These are phyloP conservation scores for Trididemnum nubilum DNA, from an alignment of 23 tunicate genomes.

Conservation along the genomic window DNA sequence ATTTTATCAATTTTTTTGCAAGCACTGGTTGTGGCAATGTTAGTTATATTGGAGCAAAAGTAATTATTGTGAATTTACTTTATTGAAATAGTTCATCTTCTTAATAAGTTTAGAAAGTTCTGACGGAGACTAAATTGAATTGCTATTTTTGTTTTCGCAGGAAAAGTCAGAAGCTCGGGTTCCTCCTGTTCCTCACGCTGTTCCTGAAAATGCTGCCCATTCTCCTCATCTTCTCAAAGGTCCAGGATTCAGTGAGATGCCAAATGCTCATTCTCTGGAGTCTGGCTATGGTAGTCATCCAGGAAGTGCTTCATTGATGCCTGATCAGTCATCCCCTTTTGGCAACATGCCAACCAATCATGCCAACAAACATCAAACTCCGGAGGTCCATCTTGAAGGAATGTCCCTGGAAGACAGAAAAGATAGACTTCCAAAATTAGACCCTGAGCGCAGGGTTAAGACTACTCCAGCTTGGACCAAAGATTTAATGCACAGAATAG, in stretches of 20 bases:
- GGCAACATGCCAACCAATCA: background rate
- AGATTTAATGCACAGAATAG: slow-evolving; percentile 57
- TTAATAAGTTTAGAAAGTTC: too few relatives aligned
- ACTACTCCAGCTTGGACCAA: slow-evolving; percentile 35
- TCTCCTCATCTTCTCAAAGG: slow-evolving; percentile 20
- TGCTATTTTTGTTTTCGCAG: too few relatives aligned
- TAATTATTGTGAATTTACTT: too few relatives aligned
- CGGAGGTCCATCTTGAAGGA: background rate
- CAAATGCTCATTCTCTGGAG: slow-evolving; percentile 41
- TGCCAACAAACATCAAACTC: background rate
- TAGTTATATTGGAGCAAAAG: too few relatives aligned
- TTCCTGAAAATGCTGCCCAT: background rate
- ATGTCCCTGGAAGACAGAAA: background rate
- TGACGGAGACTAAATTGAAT: too few relatives aligned
- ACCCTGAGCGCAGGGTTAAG: slow-evolving; percentile 11
- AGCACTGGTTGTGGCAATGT: too few relatives aligned
- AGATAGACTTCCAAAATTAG: slow-evolving; percentile 13
- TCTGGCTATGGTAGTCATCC: slow-evolving; percentile 58
- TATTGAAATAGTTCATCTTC: too few relatives aligned
- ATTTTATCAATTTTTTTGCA: background rate
- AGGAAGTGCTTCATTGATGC: slow-evolving; percentile 32
- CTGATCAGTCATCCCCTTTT: slow-evolving; percentile 37
- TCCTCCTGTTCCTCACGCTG: slow-evolving; percentile 14
- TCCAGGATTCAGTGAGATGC: slow-evolving; percentile 5
- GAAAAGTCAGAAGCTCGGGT: background rate